Evolutionary conservation across 2,113 vertebrate species (phyloP).

Genomic region (Rhagologus leucostigma): DNA sequence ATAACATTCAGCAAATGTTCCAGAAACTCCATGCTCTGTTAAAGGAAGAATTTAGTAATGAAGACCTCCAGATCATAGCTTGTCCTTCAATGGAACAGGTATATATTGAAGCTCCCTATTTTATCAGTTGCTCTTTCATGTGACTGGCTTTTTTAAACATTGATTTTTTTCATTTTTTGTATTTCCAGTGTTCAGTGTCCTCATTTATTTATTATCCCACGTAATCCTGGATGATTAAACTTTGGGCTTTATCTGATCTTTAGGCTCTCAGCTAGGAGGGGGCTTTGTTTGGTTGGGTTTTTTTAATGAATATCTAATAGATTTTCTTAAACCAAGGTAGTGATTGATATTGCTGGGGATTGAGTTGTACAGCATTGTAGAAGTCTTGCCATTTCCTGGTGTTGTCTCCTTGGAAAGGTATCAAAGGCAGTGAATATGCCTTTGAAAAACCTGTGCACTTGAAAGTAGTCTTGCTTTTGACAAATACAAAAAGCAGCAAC

Average conservation of each 20-base stretch:
- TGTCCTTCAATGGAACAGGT: constrained; percentile 98
- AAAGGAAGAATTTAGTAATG: constrained; percentile 91
- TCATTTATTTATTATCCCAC: background rate
- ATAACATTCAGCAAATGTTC: constrained; percentile 95
- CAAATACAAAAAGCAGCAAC: background rate
- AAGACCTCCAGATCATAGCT: constrained; percentile 92
- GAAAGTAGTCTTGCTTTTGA: background rate
- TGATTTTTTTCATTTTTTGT: background rate
- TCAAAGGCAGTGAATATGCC: background rate
- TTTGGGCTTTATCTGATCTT: background rate
- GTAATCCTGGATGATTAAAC: background rate
- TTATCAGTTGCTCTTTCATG: background rate
- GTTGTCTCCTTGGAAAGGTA: background rate
- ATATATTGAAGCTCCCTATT: background rate
- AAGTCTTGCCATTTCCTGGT: background rate
- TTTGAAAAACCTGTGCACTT: background rate
- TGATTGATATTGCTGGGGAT: background rate
- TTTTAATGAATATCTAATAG: background rate
- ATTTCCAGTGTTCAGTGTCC: background rate
- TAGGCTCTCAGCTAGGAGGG: background rate
- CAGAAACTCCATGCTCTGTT: constrained; percentile 88
- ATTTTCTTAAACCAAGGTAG: background rate
- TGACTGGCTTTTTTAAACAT: background rate
- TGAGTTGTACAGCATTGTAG: background rate
- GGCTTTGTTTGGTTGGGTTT: background rate